A percentile compares a stretch with the other conserved stretches of the same genome.
These are phyloP conservation scores for Huso huso DNA, from an alignment of 2,797 vertebrate species.

Conservation along the genomic window DNA sequence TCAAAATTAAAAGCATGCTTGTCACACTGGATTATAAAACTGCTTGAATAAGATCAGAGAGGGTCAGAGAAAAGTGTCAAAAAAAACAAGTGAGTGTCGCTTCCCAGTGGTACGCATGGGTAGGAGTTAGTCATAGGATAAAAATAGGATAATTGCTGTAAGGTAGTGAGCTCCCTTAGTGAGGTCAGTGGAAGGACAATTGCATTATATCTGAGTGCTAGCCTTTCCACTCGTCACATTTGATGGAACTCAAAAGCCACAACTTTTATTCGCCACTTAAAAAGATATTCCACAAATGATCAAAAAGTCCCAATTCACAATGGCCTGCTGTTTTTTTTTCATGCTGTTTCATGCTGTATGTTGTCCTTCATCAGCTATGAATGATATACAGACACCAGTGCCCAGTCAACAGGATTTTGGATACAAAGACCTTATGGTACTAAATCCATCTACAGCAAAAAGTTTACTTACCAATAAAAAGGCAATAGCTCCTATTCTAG, in stretches of 20 bases:
- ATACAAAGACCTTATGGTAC: no score
- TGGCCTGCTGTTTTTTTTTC: no score
- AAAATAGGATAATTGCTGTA: not conserved
- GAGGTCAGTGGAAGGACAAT: conserved; percentile 5
- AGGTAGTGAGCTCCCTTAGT: not conserved
- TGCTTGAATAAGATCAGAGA: not conserved
- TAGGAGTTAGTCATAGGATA: not conserved
- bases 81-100: not conserved
- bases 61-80: not conserved
- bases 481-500: no score
- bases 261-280: conserved; percentile 6
- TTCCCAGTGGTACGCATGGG: not conserved
- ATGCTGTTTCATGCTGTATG: no score
- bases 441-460: no score
- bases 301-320: no score
- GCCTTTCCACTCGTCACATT: not conserved
- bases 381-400: no score
- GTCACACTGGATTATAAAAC: not conserved
- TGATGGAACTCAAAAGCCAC: not conserved
- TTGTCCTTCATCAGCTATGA: no score
- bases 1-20: conserved; percentile 14
- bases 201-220: not conserved
- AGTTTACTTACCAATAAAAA: no score
- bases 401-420: no score
- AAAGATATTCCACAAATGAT: not conserved